Conservation (phyloP, 2,888 invertebrate species). For the Papilio demoleus region DNA sequence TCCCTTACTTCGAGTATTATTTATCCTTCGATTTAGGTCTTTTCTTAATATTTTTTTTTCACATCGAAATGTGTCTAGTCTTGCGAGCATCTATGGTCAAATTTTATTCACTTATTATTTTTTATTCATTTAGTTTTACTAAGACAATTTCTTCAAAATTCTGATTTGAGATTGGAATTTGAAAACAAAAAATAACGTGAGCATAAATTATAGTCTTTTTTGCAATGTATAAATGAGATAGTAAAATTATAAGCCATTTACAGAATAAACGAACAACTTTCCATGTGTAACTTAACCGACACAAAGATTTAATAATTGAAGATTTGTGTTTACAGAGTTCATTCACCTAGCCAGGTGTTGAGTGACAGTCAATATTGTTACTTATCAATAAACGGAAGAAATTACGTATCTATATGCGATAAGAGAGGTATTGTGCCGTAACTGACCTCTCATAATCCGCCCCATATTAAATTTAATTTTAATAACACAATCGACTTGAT, state of each 20-base stretch:
- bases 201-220: too few species aligned
- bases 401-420: slow-evolving; percentile 67
- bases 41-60: too few species aligned
- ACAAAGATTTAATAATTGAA: slow-evolving; percentile 22
- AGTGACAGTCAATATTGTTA: slow-evolving; percentile 69
- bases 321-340: slow-evolving; percentile 55
- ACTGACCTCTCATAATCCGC: slow-evolving; percentile 78
- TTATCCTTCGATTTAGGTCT: slow-evolving; percentile 9
- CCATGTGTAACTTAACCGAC: neutral
- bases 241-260: too few species aligned
- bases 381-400: slow-evolving; percentile 77
- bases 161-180: too few species aligned
- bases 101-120: too few species aligned
- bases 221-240: too few species aligned
- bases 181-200: too few species aligned
- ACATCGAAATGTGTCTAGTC: too few species aligned
- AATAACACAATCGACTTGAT: slow-evolving; percentile 62
- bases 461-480: slow-evolving; percentile 65
- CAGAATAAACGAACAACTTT: too few species aligned
- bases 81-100: too few species aligned
- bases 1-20: slow-evolving; percentile 8
- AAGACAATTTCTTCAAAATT: too few species aligned
- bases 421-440: slow-evolving; percentile 59
- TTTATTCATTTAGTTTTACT: too few species aligned
- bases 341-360: slow-evolving; percentile 74